Conservation (phyloP, 2,797 vertebrate species). For the Otus scops region DNA sequence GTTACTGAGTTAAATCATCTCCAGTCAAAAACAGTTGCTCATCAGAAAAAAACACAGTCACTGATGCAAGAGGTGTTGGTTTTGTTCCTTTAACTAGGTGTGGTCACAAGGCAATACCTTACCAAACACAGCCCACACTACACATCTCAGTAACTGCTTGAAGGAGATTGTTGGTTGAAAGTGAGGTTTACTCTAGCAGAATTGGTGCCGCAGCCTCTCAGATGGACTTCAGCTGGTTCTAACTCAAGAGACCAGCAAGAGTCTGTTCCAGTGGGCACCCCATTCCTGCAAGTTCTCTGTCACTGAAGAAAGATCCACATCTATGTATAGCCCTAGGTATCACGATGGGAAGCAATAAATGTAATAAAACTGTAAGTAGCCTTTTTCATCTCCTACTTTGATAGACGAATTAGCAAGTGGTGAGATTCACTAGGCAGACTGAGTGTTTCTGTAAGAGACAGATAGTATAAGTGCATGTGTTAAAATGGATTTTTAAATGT, state of each 20-base stretch:
- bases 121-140: background rate
- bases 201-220: background rate
- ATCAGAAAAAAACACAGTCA: background rate
- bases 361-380: background rate
- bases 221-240: background rate
- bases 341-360: background rate
- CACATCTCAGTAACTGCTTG: background rate
- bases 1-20: background rate
- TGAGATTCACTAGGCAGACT: background rate
- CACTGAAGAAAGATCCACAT: background rate
- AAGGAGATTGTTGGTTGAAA: background rate
- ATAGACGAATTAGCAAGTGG: background rate
- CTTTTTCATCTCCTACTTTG: background rate
- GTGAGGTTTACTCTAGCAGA: background rate
- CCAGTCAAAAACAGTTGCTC: background rate
- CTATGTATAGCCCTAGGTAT: background rate
- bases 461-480: background rate
- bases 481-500: slow-evolving; percentile 49
- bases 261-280: background rate
- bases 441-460: slow-evolving; percentile 2
- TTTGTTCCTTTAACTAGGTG: background rate
- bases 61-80: background rate
- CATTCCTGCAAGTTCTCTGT: background rate
- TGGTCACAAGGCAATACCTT: background rate
- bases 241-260: background rate